phyloP scores from a whole-genome alignment of 1,140 invertebrate species.

The Homarus americanus region DNA sequence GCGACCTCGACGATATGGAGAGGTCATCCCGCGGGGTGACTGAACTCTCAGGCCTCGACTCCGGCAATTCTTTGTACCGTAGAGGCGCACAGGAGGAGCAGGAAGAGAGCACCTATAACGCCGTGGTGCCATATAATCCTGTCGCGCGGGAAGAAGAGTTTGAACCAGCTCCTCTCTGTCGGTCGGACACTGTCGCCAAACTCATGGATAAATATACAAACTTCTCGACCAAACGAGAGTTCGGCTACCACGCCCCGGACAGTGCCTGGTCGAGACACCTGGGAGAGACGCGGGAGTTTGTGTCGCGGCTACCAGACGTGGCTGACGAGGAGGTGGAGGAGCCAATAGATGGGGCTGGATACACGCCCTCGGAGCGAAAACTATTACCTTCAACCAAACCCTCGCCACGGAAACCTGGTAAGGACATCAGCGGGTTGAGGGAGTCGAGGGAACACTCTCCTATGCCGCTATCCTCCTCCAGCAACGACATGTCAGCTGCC shows the following conservation, averaged over 20 bases:
- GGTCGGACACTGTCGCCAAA: slow-evolving; percentile 73
- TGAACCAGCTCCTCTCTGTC: slow-evolving; percentile 45
- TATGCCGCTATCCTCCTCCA: not conserved
- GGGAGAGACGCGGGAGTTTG: slow-evolving; percentile 10
- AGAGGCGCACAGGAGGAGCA: slow-evolving; percentile 38
- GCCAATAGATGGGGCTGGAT: slow-evolving; percentile 1
- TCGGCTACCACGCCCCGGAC: slow-evolving; percentile 45
- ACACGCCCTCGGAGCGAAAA: slow-evolving; percentile 10
- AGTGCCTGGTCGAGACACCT: slow-evolving; percentile 24
- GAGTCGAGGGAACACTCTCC: not conserved
- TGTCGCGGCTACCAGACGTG: not conserved
- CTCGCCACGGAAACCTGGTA: not conserved
- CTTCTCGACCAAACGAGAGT: slow-evolving; percentile 64
- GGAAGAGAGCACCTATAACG: slow-evolving; percentile 55
- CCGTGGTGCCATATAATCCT: slow-evolving; percentile 56
- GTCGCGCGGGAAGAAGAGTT: slow-evolving; percentile 32
- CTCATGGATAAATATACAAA: slow-evolving; percentile 70
- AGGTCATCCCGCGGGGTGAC: not conserved
- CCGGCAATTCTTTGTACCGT: slow-evolving; percentile 15
- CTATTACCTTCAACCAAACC: not conserved
- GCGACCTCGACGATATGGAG: not conserved
- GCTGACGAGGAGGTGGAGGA: not conserved
- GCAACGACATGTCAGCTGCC: not conserved
- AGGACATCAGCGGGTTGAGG: not conserved
- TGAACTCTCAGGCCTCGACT: not conserved